Conservation (phyloP, 2,888 invertebrate species). For the Drosophila melanosoma region DNA sequence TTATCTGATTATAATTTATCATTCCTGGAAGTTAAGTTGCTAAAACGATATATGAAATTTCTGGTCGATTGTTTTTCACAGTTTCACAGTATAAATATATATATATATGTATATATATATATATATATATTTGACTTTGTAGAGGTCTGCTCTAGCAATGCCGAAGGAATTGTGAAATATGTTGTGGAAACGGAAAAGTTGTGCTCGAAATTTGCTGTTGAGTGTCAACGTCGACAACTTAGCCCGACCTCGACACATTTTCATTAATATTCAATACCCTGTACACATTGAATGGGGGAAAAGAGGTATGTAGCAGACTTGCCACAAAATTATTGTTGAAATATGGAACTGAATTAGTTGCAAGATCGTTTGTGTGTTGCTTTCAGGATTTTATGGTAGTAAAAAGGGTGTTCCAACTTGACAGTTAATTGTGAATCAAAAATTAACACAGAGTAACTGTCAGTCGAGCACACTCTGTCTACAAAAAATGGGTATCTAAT, state of each 20-base stretch:
- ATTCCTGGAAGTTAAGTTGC: not conserved
- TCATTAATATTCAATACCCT: constrained; percentile 8
- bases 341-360: not conserved
- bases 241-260: constrained; percentile 20
- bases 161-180: constrained; percentile 22
- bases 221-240: constrained; percentile 45
- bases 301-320: not conserved
- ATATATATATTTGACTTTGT: not conserved
- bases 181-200: constrained; percentile 45
- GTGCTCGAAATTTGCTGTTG: constrained; percentile 52
- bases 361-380: not conserved
- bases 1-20: not conserved
- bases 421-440: no score
- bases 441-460: not conserved
- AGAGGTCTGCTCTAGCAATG: not conserved
- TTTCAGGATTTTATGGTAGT: not conserved
- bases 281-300: not conserved
- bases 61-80: not conserved
- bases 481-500: constrained; percentile 5
- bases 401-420: no score
- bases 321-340: not conserved
- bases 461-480: not conserved
- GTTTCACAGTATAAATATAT: not conserved
- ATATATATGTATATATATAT: no score
- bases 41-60: no score